Conservation (phyloP, 1,140 invertebrate genomes). For the Melipona quadrifasciata region DNA sequence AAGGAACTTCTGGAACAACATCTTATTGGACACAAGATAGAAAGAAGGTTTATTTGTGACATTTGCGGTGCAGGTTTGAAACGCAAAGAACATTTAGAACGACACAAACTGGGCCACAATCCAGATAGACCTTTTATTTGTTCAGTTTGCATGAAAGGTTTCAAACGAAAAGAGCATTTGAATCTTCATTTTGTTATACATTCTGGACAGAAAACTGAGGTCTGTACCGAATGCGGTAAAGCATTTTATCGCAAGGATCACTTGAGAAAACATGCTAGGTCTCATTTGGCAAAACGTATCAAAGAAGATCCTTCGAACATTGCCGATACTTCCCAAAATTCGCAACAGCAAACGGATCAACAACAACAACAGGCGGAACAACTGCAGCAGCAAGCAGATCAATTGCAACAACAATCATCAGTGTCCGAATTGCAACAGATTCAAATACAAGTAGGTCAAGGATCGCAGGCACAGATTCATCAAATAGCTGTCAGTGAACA, state of each 20-base stretch:
- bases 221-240: conserved; percentile 87
- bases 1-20: conserved; percentile 90
- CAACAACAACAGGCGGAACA: conserved; percentile 75
- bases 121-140: conserved; percentile 90
- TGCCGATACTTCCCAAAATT: conserved; percentile 72
- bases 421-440: conserved; percentile 71
- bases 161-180: conserved; percentile 91
- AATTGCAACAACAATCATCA: conserved; percentile 65
- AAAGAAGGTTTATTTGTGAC: conserved; percentile 85
- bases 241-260: conserved; percentile 93
- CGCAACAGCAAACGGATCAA: conserved; percentile 70
- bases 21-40: conserved; percentile 89
- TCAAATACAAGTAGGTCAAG: conserved; percentile 78
- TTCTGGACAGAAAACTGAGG: conserved; percentile 91
- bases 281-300: conserved; percentile 87
- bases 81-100: conserved; percentile 89
- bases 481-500: conserved; percentile 79
- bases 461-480: conserved; percentile 79
- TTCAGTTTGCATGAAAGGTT: conserved; percentile 89
- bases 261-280: conserved; percentile 88
- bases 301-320: conserved; percentile 84
- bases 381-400: conserved; percentile 56
- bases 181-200: conserved; percentile 91
- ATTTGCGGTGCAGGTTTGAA: conserved; percentile 87
- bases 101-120: conserved; percentile 90